These are phyloP conservation scores for Amphipoea oculea DNA, from an alignment of 2,888 invertebrate species.

Conservation along the genomic window DNA sequence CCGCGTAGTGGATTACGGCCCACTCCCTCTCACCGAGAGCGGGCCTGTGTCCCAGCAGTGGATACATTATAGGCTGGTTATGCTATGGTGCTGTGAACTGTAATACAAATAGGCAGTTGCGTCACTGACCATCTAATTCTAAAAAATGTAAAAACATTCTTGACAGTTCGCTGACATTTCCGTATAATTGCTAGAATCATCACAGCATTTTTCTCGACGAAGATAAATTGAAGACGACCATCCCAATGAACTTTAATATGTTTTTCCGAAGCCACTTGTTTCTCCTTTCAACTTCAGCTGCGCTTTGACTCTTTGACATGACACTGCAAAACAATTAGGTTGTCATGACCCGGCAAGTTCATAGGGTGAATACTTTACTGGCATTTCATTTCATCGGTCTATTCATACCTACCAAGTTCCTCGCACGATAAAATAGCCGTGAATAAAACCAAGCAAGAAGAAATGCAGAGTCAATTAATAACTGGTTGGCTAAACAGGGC, in stretches of 20 bases:
- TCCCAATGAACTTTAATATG: not conserved
- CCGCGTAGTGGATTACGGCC: not conserved
- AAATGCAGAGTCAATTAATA: not conserved
- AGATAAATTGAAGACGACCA: not conserved
- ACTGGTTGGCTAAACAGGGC: not conserved
- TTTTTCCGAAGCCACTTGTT: constrained; percentile 14
- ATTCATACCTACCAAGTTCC: not conserved
- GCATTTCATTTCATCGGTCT: not conserved
- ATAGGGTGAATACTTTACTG: not conserved
- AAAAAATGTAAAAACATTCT: not conserved
- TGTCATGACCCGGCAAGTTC: constrained; percentile 25
- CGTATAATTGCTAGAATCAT: not conserved
- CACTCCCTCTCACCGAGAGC: not conserved
- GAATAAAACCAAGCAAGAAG: not conserved
- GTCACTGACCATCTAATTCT: not conserved
- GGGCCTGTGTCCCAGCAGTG: not conserved
- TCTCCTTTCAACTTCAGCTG: constrained; percentile 33
- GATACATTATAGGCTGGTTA: not conserved
- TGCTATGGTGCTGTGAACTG: not conserved
- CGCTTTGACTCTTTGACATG: constrained; percentile 30
- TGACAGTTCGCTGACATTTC: not conserved
- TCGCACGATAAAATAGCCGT: not conserved
- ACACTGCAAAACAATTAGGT: constrained; percentile 42
- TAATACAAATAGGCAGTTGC: not conserved
- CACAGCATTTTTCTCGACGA: not conserved